Evolutionary conservation across 2,888 invertebrate species (phyloP).

Genomic region (Ormia ochracea): DNA sequence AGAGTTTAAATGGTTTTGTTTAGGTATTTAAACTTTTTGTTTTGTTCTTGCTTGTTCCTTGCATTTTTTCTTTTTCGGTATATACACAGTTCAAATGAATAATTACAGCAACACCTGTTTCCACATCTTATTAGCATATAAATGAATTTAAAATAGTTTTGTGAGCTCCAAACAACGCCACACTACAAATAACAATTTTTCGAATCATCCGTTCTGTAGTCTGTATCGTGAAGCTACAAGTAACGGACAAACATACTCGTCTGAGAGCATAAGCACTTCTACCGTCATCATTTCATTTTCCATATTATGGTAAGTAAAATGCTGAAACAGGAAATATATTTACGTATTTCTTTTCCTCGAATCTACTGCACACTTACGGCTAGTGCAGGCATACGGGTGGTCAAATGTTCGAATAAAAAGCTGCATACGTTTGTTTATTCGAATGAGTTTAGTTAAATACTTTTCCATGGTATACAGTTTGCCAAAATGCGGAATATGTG

Average conservation of each 20-base stretch:
- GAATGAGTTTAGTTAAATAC: background rate
- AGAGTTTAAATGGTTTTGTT: no score
- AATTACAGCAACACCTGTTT: conserved; percentile 21
- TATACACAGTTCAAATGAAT: background rate
- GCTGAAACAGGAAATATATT: background rate
- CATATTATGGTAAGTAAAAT: background rate
- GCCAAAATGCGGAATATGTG: no score
- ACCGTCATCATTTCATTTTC: conserved; percentile 1
- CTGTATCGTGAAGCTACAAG: background rate
- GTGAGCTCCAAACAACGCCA: conserved; percentile 55
- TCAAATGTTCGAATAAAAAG: background rate
- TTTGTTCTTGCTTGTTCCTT: no score
- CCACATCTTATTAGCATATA: conserved; percentile 18
- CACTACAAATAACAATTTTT: background rate
- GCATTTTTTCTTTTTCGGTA: no score
- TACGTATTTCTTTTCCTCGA: background rate
- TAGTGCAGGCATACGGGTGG: background rate
- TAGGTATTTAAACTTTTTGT: no score
- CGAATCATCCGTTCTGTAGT: background rate
- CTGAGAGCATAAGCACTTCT: background rate
- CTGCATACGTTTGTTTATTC: background rate
- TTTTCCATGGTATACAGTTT: no score
- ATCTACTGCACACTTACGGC: no score
- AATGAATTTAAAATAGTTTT: conserved; percentile 37
- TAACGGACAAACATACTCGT: background rate